These are phyloP conservation scores for Urocitellus parryii DNA, from an alignment of 2,113 vertebrate genomes.

Conservation along the genomic window DNA sequence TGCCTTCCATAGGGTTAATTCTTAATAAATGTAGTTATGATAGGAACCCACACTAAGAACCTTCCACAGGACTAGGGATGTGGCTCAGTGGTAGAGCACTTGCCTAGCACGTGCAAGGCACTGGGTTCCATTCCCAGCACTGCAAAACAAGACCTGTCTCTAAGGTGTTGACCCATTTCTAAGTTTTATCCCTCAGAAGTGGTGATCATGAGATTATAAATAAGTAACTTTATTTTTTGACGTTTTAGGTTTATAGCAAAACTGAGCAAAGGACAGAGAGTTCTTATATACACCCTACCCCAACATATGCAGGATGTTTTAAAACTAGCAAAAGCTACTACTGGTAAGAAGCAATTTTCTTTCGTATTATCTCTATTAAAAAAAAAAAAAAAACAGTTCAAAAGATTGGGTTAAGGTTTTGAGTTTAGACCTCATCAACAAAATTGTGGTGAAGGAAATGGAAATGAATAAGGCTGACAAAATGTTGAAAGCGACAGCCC, in stretches of 20 bases:
- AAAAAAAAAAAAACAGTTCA: neutral
- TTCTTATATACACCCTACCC: neutral
- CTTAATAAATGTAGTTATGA: neutral
- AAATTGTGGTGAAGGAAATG: neutral
- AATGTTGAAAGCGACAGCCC: neutral
- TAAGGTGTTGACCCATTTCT: neutral
- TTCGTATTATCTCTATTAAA: neutral
- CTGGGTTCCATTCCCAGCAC: neutral
- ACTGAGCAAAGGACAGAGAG: neutral
- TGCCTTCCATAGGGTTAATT: neutral
- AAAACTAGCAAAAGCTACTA: neutral
- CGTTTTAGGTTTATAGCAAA: neutral
- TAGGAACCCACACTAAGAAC: neutral
- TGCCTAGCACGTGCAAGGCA: neutral
- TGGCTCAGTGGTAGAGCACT: neutral
- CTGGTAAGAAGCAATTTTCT: neutral
- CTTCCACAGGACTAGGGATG: neutral
- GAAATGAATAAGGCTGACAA: neutral
- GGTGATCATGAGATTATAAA: neutral
- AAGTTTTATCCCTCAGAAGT: neutral
- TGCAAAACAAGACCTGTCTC: neutral
- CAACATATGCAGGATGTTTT: neutral
- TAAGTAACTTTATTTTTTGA: neutral
- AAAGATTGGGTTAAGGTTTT: slow-evolving; percentile 15
- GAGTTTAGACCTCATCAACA: neutral